These are phyloP conservation scores for Dendrocopos noguchii DNA, from an alignment of 2,113 vertebrate genomes.

Conservation along the genomic window DNA sequence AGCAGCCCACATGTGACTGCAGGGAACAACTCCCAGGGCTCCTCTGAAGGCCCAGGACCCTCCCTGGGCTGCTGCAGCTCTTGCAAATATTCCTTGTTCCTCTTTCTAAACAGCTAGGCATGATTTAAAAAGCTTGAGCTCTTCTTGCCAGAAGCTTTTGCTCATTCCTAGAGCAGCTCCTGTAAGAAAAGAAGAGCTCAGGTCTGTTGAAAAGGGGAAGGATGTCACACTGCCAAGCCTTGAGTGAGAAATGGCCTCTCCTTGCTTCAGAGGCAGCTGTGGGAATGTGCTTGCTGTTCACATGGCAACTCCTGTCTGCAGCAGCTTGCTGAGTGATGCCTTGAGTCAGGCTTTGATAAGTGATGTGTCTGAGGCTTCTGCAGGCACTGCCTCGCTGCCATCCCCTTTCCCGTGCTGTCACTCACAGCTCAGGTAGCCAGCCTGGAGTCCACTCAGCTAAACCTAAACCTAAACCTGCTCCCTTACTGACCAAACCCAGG, in stretches of 20 bases:
- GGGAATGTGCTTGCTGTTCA: slow-evolving; percentile 42
- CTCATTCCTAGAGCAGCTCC: neutral
- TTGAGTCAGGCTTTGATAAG: neutral
- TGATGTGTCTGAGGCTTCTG: neutral
- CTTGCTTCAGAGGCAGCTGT: neutral
- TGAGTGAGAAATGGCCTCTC: neutral
- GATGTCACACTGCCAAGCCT: neutral
- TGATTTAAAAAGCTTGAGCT: neutral
- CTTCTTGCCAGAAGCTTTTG: neutral
- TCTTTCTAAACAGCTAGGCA: neutral
- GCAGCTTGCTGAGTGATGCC: slow-evolving; percentile 24
- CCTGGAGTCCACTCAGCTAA: neutral
- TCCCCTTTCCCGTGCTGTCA: neutral
- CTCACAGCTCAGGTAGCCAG: neutral
- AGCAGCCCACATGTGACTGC: rapidly evolving
- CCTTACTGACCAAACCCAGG: neutral
- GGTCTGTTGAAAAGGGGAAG: neutral
- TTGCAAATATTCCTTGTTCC: neutral
- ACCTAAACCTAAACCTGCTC: neutral
- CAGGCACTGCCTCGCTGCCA: neutral
- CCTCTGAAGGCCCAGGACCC: neutral
- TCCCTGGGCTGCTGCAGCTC: neutral
- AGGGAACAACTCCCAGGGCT: rapidly evolving
- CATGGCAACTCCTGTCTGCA: neutral
- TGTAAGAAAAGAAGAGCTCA: neutral